Base-by-base conservation (phyloP, 2,113 vertebrate genomes). In the Osmerus mordax region DNA sequence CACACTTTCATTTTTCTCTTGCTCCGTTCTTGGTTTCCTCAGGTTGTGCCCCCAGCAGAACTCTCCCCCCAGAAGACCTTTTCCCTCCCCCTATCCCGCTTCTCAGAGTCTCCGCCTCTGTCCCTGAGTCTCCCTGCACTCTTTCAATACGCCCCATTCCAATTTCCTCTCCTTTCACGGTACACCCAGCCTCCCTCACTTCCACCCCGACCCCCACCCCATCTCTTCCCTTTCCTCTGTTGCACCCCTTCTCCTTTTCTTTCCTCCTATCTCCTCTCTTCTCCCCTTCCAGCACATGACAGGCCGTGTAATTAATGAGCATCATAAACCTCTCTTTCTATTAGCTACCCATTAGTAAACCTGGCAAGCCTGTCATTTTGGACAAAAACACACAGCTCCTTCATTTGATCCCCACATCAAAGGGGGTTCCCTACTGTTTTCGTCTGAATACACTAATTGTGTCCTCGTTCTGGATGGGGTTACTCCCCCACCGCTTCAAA, bases 311-410 rank as follows among this genome's bases (percentile, higher is more conserved):
- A 96, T 96, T 96, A 96, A 96, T 94, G 94, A 94, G 94, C 93
- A 94, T 95, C 94, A 96, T 95, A 95, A 95, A 95, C 91, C 93
- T 92, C 92, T 93, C 93, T 95, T 94, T 95, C 93, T 95, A 96
- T 96, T 96, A 96, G 95, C 93, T 94, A 91, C 91, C 95, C 94
- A 96, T 96, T 95, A 95, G 94, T 92, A 94, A 95, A 95, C 92
- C 92, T 93, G 94, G 92, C 94, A 94, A 91, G 91, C 90, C 94
- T 95, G 95, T 95, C 94, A 95, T 95, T 94, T 95, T 94, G 92
- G 93, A 95, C 94, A 96, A 96, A 96, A 95, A 94, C 94, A 93
- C 92, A 94, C 94, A 92, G 92, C 93, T 94, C 91, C 91, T 93
- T 94, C 91, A 94, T 95, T 96, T 96, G 94, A 96, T 95, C 93